phyloP scores from a whole-genome alignment of 2,113 vertebrate genomes.

The Neoarius graeffei region DNA sequence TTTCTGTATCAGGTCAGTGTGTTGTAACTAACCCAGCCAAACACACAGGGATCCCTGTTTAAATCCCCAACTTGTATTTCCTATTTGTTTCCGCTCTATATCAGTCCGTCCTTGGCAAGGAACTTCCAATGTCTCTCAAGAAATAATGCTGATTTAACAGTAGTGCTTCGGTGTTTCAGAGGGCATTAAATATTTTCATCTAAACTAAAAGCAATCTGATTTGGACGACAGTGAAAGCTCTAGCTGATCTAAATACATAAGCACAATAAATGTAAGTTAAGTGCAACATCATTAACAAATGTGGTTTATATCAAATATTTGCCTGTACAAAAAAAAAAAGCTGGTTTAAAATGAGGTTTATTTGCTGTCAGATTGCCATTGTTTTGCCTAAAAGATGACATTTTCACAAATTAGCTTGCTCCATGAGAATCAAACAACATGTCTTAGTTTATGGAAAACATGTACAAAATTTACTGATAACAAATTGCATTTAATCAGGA shows the following conservation, averaged over 20 bases:
- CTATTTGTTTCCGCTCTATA: not conserved
- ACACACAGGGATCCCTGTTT: not conserved
- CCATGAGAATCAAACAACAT: not conserved
- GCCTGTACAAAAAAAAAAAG: not conserved
- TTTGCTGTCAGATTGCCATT: not conserved
- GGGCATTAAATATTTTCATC: not conserved
- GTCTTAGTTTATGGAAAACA: not conserved
- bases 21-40: not conserved
- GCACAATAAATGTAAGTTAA: not conserved
- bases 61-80: not conserved
- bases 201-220: not conserved
- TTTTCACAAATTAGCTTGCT: not conserved
- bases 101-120: not conserved
- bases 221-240: not conserved
- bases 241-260: not conserved
- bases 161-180: not conserved
- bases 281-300: not conserved
- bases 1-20: not conserved
- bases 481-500: not conserved
- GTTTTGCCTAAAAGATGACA: too few relatives aligned
- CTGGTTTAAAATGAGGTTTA: not conserved
- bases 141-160: not conserved
- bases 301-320: not conserved
- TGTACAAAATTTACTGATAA: not conserved
- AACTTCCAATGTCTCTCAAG: not conserved